These are phyloP conservation scores for Bombus difficillimus DNA, from an alignment of 1,140 invertebrate species.

Conservation along the genomic window DNA sequence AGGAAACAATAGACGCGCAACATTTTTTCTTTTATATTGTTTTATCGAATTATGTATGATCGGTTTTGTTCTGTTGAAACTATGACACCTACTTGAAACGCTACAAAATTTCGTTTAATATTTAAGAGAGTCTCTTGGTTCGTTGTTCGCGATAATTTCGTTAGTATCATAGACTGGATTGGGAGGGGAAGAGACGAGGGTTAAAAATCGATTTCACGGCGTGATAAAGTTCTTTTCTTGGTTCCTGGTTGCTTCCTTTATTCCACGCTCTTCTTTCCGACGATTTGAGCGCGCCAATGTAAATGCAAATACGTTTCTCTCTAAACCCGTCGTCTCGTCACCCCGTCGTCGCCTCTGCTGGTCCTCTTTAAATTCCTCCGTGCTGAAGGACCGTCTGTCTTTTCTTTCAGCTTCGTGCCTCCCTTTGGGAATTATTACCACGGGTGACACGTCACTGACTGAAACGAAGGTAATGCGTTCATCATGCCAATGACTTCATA, in stretches of 20 bases:
- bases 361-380: conserved; percentile 63
- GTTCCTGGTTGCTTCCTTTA: conserved; percentile 58
- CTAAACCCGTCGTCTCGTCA: conserved; percentile 18
- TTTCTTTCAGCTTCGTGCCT: conserved; percentile 63
- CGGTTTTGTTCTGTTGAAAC: too few relatives aligned
- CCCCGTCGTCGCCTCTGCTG: conserved; percentile 17
- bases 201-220: conserved; percentile 43
- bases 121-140: not conserved
- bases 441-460: conserved; percentile 33
- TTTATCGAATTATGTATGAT: too few relatives aligned
- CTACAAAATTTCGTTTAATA: not conserved
- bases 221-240: conserved; percentile 36
- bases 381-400: conserved; percentile 63
- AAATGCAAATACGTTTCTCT: conserved; percentile 66
- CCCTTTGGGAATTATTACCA: conserved; percentile 59
- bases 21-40: too few relatives aligned
- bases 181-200: not conserved
- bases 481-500: conserved; percentile 27
- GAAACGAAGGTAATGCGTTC: conserved; percentile 31
- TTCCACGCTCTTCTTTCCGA: conserved; percentile 57
- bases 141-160: not conserved
- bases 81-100: too few relatives aligned
- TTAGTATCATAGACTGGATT: not conserved
- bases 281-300: conserved; percentile 65
- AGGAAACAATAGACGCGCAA: too few relatives aligned